Base-by-base conservation (phyloP, 1,140 invertebrate species). In the Hydropsyche tenuis region DNA sequence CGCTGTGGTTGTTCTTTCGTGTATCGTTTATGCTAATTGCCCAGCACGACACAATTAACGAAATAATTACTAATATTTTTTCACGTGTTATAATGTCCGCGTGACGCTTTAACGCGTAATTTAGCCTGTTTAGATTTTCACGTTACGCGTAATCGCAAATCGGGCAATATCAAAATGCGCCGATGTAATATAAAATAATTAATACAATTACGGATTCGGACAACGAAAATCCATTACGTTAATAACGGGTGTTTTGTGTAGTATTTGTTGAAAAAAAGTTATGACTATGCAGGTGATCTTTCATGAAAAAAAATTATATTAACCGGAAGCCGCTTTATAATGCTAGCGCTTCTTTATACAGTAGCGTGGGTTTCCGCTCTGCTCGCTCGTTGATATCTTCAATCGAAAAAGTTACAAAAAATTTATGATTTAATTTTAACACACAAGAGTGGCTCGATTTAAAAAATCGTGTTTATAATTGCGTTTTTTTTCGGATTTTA, bases 321-420 rank as follows among this genome's bases (percentile, higher is more conserved):
- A 27, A 60, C 56, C 56, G 56, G 56, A 60, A 60, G 56, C 56
- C 56, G 23, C 56, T 60, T 60, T 60, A 60, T 60, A 60, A 60
- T 23, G 25, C 45, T 48, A n/a, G 45, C 22, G 56, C 14, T 60
- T 60, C 22, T 60, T 60, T 20, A 60, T 12, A 60, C 56, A 20
- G 56, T 60, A 60, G 56, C 56, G 22, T 23, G 22, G 45, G 56
- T 60, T 60, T 60, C 56, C 56, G 56, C 23, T 60, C 56, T 25
- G 22, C 56, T 60, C 56, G 56, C 56, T 60, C 56, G 56, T 60
- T 60, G 56, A 60, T 60, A 27, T 60, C 56, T 60, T 14, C n/a
- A 12, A 60, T 25, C n/a, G 18, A 53, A 53, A 37, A 37, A 37
- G 30, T 37, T 9, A 4, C 30, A 37, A 37, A 37, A 37, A 37